Evolutionary conservation across 2,888 invertebrate genomes (phyloP).

Genomic region (Dinocampus coccinellae): DNA sequence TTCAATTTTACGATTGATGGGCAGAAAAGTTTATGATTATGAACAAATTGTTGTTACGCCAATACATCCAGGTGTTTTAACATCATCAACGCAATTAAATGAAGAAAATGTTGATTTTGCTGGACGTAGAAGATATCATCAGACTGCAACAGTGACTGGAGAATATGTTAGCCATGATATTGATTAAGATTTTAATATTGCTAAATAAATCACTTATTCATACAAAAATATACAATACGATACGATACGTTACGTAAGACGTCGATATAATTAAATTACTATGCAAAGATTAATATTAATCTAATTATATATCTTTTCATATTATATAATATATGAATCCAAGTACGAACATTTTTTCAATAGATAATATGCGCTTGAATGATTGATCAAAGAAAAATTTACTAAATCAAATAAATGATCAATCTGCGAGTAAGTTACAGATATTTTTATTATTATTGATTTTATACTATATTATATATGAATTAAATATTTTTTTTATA

Average conservation of each 20-base stretch:
- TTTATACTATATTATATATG: too few species aligned
- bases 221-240: neutral
- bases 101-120: slow-evolving; percentile 97
- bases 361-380: neutral
- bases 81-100: slow-evolving; percentile 89
- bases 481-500: too few species aligned
- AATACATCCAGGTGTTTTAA: slow-evolving; percentile 82
- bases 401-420: neutral
- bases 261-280: neutral
- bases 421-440: neutral
- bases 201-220: neutral
- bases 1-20: slow-evolving; percentile 79
- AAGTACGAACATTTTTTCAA: neutral
- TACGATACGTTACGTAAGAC: too few species aligned
- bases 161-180: slow-evolving; percentile 73
- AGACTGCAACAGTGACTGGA: slow-evolving; percentile 85
- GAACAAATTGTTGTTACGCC: slow-evolving; percentile 90
- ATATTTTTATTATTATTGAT: neutral
- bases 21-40: slow-evolving; percentile 83
- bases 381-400: neutral
- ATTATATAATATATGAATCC: neutral
- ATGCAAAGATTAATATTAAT: neutral
- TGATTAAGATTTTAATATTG: slow-evolving; percentile 45
- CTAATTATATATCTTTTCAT: neutral
- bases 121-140: slow-evolving; percentile 91